Conservation (phyloP, 2,113 vertebrate species). For the Alligator mississippiensis region DNA sequence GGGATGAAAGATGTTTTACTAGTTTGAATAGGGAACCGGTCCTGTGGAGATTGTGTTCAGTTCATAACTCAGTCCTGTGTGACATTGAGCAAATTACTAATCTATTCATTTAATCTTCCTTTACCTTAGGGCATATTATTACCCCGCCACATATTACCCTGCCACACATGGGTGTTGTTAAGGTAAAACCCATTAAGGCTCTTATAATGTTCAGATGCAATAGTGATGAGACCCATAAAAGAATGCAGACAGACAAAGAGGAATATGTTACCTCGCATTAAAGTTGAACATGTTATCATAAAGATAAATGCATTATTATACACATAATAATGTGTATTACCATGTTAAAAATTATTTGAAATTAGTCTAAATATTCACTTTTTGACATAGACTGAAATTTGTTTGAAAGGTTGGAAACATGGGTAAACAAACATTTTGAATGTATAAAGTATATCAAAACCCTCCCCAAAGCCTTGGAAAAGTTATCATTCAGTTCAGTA, state of each 20-base stretch:
- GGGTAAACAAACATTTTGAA: neutral
- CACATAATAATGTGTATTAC: neutral
- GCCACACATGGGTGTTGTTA: neutral
- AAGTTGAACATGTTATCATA: neutral
- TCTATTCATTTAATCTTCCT: neutral
- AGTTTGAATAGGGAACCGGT: neutral
- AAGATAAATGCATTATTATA: neutral
- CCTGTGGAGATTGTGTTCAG: neutral
- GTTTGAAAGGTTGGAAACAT: neutral
- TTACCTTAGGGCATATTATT: neutral
- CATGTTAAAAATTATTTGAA: neutral
- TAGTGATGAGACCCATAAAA: constrained; percentile 7
- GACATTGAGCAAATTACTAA: neutral
- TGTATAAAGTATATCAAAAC: neutral
- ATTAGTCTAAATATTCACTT: neutral
- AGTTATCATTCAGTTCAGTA: neutral
- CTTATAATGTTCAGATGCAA: neutral
- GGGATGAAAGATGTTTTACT: neutral
- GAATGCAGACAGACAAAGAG: neutral
- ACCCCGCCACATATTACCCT: neutral
- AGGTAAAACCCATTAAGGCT: constrained; percentile 43
- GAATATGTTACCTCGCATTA: neutral
- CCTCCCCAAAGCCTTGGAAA: neutral
- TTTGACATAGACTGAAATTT: constrained; percentile 18
- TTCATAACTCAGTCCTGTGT: neutral